A percentile compares a stretch with the other conserved stretches of the same genome.
These are phyloP conservation scores for Melinaea marsaeus DNA, from an alignment of 2,888 invertebrate genomes.

Conservation along the genomic window DNA sequence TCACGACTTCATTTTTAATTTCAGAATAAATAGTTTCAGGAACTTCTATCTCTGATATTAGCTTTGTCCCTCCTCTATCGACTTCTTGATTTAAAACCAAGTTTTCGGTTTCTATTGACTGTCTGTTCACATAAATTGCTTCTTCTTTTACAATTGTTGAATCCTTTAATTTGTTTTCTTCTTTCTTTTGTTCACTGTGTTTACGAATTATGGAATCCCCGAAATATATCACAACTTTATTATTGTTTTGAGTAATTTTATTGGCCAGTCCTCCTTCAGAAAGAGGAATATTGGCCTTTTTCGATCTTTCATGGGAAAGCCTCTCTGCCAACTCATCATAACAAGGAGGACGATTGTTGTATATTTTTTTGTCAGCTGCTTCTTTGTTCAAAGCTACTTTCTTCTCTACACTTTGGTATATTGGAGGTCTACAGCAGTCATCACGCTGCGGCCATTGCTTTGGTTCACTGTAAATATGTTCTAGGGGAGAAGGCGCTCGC, in stretches of 20 bases:
- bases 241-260: slow-evolving; percentile 73
- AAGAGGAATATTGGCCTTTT: slow-evolving; percentile 55
- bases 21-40: slow-evolving; percentile 71
- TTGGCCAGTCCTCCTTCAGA: slow-evolving; percentile 58
- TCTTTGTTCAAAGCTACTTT: slow-evolving; percentile 56
- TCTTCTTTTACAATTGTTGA: slow-evolving; percentile 54
- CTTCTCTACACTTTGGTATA: slow-evolving; percentile 71
- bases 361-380: slow-evolving; percentile 58
- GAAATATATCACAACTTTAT: slow-evolving; percentile 86
- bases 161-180: slow-evolving; percentile 49
- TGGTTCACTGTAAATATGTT: slow-evolving; percentile 69
- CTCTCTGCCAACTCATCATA: slow-evolving; percentile 69
- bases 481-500: slow-evolving; percentile 54
- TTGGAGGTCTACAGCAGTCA: slow-evolving; percentile 66
- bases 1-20: slow-evolving; percentile 50
- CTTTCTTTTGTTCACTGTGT: slow-evolving; percentile 68
- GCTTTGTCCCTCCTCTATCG: slow-evolving; percentile 57
- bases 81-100: slow-evolving; percentile 53
- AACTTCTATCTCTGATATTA: slow-evolving; percentile 62
- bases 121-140: slow-evolving; percentile 67
- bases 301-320: slow-evolving; percentile 70
- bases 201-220: slow-evolving; percentile 81
- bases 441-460: slow-evolving; percentile 63
- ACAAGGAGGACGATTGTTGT: slow-evolving; percentile 66
- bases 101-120: slow-evolving; percentile 58